Evolutionary conservation across 2,797 vertebrate genomes (phyloP).

Genomic region (Potorous gilbertii): DNA sequence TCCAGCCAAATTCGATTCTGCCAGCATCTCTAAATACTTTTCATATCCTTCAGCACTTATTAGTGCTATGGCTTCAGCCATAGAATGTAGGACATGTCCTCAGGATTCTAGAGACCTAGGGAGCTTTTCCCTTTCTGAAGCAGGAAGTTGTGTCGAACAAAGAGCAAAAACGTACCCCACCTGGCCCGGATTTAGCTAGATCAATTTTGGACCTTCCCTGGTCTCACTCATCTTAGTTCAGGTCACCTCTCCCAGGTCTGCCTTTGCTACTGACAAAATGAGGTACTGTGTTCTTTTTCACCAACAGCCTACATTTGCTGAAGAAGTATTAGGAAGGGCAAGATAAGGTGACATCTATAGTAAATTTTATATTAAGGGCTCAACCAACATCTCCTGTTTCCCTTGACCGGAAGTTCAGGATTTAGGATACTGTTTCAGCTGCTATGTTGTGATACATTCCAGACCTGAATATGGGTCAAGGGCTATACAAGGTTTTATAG

Average conservation of each 20-base stretch:
- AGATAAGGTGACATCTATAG: conserved; percentile 18
- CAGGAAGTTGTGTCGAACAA: neutral
- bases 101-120: conserved; percentile 14
- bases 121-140: neutral
- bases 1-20: conserved; percentile 19
- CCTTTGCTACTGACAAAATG: conserved; percentile 49
- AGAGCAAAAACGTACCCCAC: neutral
- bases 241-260: conserved; percentile 19
- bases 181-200: conserved; percentile 22
- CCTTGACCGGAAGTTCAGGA: conserved; percentile 58
- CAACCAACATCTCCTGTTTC: conserved; percentile 52
- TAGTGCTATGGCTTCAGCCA: too few relatives aligned
- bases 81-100: conserved; percentile 7
- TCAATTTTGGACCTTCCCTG: conserved; percentile 42
- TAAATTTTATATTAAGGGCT: conserved; percentile 45
- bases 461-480: conserved; percentile 62
- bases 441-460: conserved; percentile 60
- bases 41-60: conserved; percentile 3
- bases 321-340: conserved; percentile 30
- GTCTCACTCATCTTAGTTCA: conserved; percentile 40
- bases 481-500: conserved; percentile 54
- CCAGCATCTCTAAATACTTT: neutral
- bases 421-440: conserved; percentile 53
- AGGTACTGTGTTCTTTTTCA: conserved; percentile 3
- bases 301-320: conserved; percentile 29